Conservation (phyloP, 2,888 invertebrate species). For the Leucophora obtusa region DNA sequence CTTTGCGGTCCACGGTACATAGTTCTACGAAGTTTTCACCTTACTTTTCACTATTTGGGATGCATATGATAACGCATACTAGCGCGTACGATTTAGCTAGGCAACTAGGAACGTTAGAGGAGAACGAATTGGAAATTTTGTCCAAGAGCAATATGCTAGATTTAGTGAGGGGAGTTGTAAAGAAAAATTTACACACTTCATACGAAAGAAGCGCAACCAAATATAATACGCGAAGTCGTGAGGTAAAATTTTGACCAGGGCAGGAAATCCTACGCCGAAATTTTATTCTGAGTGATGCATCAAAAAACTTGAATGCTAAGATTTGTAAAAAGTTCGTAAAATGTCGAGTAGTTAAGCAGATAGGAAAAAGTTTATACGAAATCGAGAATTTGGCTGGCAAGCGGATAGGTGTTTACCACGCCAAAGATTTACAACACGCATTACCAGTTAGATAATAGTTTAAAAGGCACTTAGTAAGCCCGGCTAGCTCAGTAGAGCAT, state of each 20-base stretch:
- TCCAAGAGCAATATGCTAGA: not conserved
- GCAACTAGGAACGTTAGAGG: constrained; percentile 10
- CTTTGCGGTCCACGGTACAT: constrained; percentile 9
- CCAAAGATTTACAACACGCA: not conserved
- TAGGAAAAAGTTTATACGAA: constrained; percentile 18
- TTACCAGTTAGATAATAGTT: not conserved
- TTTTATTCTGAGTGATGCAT: constrained; percentile 14
- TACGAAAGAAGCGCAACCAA: not conserved
- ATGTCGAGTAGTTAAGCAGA: not conserved
- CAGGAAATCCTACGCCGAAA: constrained; percentile 23
- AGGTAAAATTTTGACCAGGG: constrained; percentile 13
- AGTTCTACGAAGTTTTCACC: not conserved
- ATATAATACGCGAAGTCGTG: constrained; percentile 12
- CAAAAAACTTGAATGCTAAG: constrained; percentile 10
- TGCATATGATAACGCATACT: constrained; percentile 25
- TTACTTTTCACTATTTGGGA: constrained; percentile 5
- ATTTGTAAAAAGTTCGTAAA: constrained; percentile 26
- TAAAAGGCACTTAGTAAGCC: too few relatives aligned
- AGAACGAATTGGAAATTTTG: not conserved
- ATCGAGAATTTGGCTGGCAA: not conserved
- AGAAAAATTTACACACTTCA: not conserved
- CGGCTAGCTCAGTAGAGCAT: too few relatives aligned
- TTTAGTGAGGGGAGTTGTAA: not conserved
- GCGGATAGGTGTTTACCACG: not conserved
- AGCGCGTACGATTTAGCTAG: not conserved